Percentiles rank a stretch among this genome's conserved stretches.
Evolutionary conservation across 2,113 vertebrate species (phyloP).

Genomic region (Chloroceryle aenea): DNA sequence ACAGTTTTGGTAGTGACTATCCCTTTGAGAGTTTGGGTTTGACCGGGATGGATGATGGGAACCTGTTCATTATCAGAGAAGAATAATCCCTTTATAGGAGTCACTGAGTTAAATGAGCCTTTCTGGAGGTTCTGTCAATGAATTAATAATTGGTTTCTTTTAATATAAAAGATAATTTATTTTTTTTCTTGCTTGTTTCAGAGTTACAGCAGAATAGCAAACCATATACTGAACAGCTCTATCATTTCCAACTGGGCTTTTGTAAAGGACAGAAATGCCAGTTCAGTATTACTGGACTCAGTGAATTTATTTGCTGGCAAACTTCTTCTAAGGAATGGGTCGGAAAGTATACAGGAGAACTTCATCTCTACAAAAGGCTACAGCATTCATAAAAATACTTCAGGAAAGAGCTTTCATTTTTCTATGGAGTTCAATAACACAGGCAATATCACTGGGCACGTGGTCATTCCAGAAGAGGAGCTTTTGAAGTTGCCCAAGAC

Average conservation of each 20-base stretch:
- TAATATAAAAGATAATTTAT: not conserved
- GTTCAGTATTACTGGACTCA: constrained; percentile 75
- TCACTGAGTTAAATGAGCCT: not conserved
- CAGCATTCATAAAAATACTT: constrained; percentile 16
- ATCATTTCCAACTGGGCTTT: constrained; percentile 73
- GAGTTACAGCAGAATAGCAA: constrained; percentile 72
- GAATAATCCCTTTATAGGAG: not conserved
- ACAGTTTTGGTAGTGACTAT: not conserved
- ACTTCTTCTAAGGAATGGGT: not conserved
- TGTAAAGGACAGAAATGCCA: constrained; percentile 37
- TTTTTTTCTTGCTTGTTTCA: constrained; percentile 1
- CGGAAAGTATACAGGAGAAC: constrained; percentile 45
- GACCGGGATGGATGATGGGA: not conserved
- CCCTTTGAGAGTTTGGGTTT: not conserved
- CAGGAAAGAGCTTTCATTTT: constrained; percentile 53
- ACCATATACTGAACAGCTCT: constrained; percentile 69
- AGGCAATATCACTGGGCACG: not conserved
- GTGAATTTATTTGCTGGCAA: constrained; percentile 75
- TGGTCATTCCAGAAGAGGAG: constrained; percentile 73
- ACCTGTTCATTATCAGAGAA: not conserved
- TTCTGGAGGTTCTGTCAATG: not conserved
- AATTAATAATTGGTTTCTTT: not conserved
- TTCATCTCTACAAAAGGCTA: constrained; percentile 70
- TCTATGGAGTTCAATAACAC: constrained; percentile 12
- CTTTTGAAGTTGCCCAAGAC: not conserved